These are phyloP conservation scores for Mirza zaza DNA, from an alignment of 2,113 vertebrate genomes.

Conservation along the genomic window DNA sequence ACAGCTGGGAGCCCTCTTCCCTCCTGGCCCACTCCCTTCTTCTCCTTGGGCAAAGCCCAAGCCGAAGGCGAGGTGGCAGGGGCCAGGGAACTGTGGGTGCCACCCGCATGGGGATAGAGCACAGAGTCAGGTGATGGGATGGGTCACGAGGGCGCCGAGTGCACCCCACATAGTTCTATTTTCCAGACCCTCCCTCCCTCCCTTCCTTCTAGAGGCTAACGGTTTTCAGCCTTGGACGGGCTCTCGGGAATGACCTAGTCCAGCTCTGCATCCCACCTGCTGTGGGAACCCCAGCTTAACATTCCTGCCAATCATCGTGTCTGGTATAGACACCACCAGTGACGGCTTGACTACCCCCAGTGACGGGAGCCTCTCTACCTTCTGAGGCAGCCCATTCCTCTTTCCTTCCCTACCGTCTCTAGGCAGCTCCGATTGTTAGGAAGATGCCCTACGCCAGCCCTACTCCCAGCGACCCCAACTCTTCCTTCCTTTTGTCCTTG, in stretches of 20 bases:
- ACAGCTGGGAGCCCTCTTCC: neutral
- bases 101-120: rapidly evolving
- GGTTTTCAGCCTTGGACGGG: neutral
- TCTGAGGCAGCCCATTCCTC: too few species aligned
- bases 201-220: neutral
- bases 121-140: too few species aligned
- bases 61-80: rapidly evolving
- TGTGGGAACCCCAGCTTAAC: neutral
- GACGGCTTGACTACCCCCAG: neutral
- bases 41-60: neutral
- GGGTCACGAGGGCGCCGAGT: neutral
- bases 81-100: neutral
- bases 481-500: neutral
- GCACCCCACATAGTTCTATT: neutral
- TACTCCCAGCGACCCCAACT: neutral
- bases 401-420: neutral
- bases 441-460: too few species aligned
- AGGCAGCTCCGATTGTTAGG: neutral
- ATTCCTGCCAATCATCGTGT: neutral
- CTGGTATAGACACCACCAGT: neutral
- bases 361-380: neutral
- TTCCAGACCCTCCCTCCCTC: too few species aligned
- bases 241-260: neutral
- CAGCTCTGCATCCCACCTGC: neutral
- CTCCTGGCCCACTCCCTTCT: neutral